phyloP scores from a whole-genome alignment of 1,140 invertebrate species.

The Subanguina moxae region DNA sequence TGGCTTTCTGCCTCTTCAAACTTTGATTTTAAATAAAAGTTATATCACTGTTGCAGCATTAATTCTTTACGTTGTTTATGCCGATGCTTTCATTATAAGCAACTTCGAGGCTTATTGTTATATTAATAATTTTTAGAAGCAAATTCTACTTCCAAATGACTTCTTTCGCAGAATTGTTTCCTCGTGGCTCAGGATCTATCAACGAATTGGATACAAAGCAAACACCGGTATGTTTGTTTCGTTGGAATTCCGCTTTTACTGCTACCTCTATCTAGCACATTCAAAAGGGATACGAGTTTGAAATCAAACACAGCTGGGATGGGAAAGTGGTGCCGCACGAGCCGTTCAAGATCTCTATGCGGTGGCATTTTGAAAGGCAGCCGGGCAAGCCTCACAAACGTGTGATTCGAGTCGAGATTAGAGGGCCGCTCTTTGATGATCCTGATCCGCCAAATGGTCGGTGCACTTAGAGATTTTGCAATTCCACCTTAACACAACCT shows the following conservation, averaged over 20 bases:
- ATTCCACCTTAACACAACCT: no score
- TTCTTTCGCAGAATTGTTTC: constrained; percentile 9
- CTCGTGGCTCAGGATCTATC: constrained; percentile 1
- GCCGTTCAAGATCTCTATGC: constrained; percentile 51
- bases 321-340: constrained; percentile 49
- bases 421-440: constrained; percentile 57
- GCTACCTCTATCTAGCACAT: constrained; percentile 27
- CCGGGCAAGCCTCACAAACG: constrained; percentile 54
- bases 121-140: no score
- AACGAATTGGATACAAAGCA: constrained; percentile 25
- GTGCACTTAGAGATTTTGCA: no score
- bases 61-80: no score
- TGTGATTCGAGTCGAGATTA: constrained; percentile 44
- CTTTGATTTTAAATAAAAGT: no score
- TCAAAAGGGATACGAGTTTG: constrained; percentile 37
- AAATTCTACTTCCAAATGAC: not conserved
- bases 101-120: no score
- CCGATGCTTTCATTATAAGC: no score
- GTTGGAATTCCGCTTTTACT: not conserved
- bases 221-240: constrained; percentile 17
- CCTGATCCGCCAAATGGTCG: constrained; percentile 48
- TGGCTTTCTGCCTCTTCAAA: no score
- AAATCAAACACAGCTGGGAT: constrained; percentile 54
- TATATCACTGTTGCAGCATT: no score
- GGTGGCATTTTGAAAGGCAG: constrained; percentile 51